Evolutionary conservation across 2,797 vertebrate species (phyloP).

Genomic region (Urocyon cinereoargenteus): DNA sequence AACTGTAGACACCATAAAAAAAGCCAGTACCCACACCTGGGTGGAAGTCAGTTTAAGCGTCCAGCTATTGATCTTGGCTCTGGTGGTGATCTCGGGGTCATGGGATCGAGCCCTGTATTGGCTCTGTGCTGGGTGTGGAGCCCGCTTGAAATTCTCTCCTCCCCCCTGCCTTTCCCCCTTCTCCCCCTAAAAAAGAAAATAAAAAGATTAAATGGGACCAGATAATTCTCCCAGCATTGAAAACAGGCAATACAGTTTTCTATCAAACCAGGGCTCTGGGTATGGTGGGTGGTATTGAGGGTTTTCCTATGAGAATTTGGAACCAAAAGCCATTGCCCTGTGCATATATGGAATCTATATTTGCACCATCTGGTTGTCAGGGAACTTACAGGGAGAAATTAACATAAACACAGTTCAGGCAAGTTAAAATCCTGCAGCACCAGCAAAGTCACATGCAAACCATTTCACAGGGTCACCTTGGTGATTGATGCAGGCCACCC

Average conservation of each 20-base stretch:
- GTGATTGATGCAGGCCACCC: neutral
- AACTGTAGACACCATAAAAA: neutral
- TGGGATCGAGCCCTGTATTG: too few relatives aligned
- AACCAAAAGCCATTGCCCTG: neutral
- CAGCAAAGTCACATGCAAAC: neutral
- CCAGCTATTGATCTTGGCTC: neutral
- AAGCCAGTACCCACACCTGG: neutral
- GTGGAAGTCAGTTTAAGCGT: neutral
- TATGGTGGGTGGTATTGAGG: too few relatives aligned
- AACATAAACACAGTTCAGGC: neutral
- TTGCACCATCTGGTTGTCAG: neutral
- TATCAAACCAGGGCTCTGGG: neutral
- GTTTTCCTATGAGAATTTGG: neutral
- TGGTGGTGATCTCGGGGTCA: too few relatives aligned
- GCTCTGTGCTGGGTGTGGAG: neutral
- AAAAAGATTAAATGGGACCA: neutral
- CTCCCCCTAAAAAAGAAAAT: neutral
- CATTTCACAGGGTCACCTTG: neutral
- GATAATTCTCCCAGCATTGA: neutral
- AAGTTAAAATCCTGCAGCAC: neutral
- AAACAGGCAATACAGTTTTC: neutral
- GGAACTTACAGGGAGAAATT: neutral
- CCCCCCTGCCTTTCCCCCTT: neutral
- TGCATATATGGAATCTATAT: fast-evolving
- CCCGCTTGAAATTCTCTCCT: neutral